Percentiles rank a stretch among this genome's conserved stretches.
These are phyloP conservation scores for Triplophysa rosa DNA, from an alignment of 2,113 vertebrate species.

Conservation along the genomic window DNA sequence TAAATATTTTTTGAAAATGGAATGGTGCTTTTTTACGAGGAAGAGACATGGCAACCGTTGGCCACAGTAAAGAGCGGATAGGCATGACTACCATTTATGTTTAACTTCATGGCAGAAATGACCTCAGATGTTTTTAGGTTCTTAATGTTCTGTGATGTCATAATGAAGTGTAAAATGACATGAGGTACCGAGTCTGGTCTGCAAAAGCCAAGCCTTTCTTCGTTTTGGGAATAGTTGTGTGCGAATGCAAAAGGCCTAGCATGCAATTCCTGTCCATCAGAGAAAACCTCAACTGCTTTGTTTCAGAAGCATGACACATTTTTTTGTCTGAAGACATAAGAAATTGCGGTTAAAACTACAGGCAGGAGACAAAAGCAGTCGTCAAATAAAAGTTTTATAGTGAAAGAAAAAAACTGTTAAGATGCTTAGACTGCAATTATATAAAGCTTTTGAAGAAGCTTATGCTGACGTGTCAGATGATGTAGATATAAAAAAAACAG, in stretches of 20 bases:
- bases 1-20: not conserved
- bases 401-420: not conserved
- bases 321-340: not conserved
- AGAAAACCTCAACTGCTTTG: conserved; percentile 5
- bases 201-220: conserved; percentile 2
- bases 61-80: conserved; percentile 6
- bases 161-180: conserved; percentile 35
- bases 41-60: not conserved
- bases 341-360: not conserved
- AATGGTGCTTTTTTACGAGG: not conserved
- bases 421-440: not conserved
- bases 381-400: not conserved
- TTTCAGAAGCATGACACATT: not conserved
- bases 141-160: conserved; percentile 19
- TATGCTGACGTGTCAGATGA: not conserved
- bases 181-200: not conserved
- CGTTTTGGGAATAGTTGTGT: conserved; percentile 24
- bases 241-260: not conserved
- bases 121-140: not conserved
- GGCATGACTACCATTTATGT: not conserved
- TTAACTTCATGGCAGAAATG: not conserved
- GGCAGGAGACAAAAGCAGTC: not conserved
- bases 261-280: not conserved
- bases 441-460: not conserved
- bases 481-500: conserved; percentile 10